Percentiles rank a stretch among this genome's conserved stretches.
Evolutionary conservation across 2,113 vertebrate genomes (phyloP).

Genomic region (Austrofundulus limnaeus): DNA sequence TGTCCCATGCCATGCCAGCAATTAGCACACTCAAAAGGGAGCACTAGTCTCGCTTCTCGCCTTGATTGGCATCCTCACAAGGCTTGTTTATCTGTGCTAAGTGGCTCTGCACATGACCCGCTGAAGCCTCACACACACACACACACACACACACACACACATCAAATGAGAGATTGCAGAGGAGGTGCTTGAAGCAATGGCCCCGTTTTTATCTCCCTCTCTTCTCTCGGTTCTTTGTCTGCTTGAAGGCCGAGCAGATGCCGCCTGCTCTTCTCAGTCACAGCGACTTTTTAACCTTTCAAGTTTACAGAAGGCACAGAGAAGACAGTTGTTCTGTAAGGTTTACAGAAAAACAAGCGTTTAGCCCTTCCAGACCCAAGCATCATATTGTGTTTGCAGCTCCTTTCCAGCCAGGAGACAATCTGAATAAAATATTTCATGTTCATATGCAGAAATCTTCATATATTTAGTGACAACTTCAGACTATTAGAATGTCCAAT

Average conservation of each 20-base stretch:
- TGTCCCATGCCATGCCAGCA: slow-evolving; percentile 47
- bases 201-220: not conserved
- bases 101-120: slow-evolving; percentile 53
- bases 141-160: too few species aligned
- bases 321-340: not conserved
- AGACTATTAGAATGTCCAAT: too few species aligned
- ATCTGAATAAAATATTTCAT: not conserved
- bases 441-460: too few species aligned
- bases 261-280: slow-evolving; percentile 33
- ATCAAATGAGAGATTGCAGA: slow-evolving; percentile 43
- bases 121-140: too few species aligned
- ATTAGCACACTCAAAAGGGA: slow-evolving; percentile 56
- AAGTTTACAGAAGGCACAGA: slow-evolving; percentile 19
- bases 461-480: too few species aligned
- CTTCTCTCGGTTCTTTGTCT: slow-evolving; percentile 24
- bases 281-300: slow-evolving; percentile 24
- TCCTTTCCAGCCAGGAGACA: not conserved
- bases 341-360: not conserved
- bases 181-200: slow-evolving; percentile 37
- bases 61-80: slow-evolving; percentile 66
- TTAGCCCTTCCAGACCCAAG: not conserved
- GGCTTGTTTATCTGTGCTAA: slow-evolving; percentile 63
- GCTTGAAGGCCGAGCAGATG: slow-evolving; percentile 27
- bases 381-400: not conserved
- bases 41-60: slow-evolving; percentile 36